Conservation (phyloP, 2,113 vertebrate genomes). For the Planiliza haematocheilus region DNA sequence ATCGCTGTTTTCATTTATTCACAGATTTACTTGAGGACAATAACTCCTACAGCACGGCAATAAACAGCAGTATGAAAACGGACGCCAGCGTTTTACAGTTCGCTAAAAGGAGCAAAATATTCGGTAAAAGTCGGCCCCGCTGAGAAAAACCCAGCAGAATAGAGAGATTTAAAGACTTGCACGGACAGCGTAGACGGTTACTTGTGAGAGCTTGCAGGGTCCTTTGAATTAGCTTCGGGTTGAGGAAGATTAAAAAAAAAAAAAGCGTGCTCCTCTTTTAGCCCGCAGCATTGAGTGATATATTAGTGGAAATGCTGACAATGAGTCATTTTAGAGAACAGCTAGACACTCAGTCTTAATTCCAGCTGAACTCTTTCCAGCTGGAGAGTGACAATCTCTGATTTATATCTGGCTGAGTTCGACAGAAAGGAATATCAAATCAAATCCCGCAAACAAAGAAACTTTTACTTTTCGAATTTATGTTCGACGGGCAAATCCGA, state of each 20-base stretch:
- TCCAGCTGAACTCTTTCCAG: constrained; percentile 61
- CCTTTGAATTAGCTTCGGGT: constrained; percentile 28
- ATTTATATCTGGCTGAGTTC: constrained; percentile 49
- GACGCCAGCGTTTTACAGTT: constrained; percentile 41
- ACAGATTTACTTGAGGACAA: constrained; percentile 39
- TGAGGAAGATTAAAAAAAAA: constrained; percentile 35
- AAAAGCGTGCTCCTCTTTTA: constrained; percentile 27
- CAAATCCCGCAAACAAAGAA: not conserved
- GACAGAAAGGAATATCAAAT: constrained; percentile 26
- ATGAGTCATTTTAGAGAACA: constrained; percentile 47
- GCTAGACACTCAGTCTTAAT: constrained; percentile 37
- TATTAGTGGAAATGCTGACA: constrained; percentile 60
- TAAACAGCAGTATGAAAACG: constrained; percentile 12
- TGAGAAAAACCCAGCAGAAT: constrained; percentile 29
- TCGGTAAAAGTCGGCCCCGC: constrained; percentile 29
- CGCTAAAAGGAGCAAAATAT: constrained; percentile 52
- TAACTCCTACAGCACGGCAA: constrained; percentile 27
- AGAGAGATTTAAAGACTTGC: constrained; percentile 23
- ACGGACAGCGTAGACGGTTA: constrained; percentile 11
- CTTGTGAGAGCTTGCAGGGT: constrained; percentile 39
- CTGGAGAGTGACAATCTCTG: constrained; percentile 46
- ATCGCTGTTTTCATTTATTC: constrained; percentile 59
- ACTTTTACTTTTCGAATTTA: not conserved
- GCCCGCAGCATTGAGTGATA: constrained; percentile 42
- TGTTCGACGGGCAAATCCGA: constrained; percentile 6